Evolutionary conservation across 2,797 vertebrate genomes (phyloP).

Genomic region (Lophotriccus pileatus): DNA sequence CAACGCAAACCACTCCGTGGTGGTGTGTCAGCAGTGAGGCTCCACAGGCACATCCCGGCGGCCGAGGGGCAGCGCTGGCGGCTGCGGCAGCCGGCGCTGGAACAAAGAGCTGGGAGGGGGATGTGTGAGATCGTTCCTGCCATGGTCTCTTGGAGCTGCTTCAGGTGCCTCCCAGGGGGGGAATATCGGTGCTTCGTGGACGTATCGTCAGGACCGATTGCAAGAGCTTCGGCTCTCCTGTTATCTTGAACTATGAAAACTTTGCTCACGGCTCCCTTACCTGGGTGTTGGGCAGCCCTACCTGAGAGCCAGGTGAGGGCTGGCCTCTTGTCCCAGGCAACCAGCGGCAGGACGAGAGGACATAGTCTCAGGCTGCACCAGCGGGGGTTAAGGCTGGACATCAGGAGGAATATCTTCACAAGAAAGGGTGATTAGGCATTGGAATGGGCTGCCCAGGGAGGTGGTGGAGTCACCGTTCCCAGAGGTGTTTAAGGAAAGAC

Average conservation of each 20-base stretch:
- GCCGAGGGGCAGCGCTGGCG: not conserved
- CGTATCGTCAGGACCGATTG: accelerated
- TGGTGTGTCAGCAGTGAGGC: not conserved
- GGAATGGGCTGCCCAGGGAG: not conserved
- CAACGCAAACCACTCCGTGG: accelerated
- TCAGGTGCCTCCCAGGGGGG: accelerated
- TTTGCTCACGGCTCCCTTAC: not conserved
- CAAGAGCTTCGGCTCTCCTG: not conserved
- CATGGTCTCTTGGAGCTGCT: accelerated
- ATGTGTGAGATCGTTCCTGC: accelerated
- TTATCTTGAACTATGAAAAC: accelerated
- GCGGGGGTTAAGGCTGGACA: not conserved
- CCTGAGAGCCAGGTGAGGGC: not conserved
- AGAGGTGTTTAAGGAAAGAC: not conserved
- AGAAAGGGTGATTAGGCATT: too few species aligned
- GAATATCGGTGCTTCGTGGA: accelerated
- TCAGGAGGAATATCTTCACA: not conserved
- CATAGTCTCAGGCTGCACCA: not conserved
- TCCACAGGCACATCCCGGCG: accelerated
- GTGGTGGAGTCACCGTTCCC: not conserved
- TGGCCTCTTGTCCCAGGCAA: not conserved
- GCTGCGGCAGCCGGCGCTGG: not conserved
- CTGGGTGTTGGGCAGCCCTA: not conserved
- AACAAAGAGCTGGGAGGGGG: not conserved
- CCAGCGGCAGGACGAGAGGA: not conserved